Base-by-base conservation (phyloP, 1,140 invertebrate species). In the Brachionus angularis region DNA sequence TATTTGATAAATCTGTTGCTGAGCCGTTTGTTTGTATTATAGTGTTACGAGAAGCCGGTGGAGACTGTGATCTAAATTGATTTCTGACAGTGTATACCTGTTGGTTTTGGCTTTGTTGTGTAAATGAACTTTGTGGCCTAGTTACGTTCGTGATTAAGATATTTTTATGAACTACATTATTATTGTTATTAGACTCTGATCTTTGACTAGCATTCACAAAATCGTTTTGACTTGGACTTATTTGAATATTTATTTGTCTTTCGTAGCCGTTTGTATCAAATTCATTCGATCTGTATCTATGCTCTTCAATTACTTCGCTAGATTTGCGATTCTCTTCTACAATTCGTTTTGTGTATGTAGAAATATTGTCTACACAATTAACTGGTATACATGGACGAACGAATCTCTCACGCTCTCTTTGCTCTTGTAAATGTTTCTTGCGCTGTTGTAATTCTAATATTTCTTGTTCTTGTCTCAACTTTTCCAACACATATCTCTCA, bases 231-330 rank as follows among this genome's bases (percentile, higher is more conserved):
- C n/a, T 31, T 47, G 62, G 62, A 67, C 33, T 50, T 33, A 67
- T 12, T 67, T 46, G 62, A 25, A 67, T 67, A 29, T 47, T 67
- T 67, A 67, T 67, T 67, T 67, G 62, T 31, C 47, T 67, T 67
- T 67, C 62, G 33, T 67, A 50, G 8, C n/a, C n/a, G n/a, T 42
- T 42, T 42, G 39, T 67, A 18, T 16, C 62, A 27, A 29, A 47
- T 67, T 18, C 36, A 64, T 12, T 50, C 27, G 12, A 14, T 8
- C n/a, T 67, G 42, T 46, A 50, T 31, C 23, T 46, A 14, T 31
- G 39, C 14, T 47, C 62, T 39, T 67, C 62, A 25, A 67, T 34
- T 16, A 47, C 21, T 23, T 67, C 42, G 29, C 42, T 44, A 23
- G 62, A 67, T 1, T 31, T 18, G n/a, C 47, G 44, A 8, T 67